Percentiles rank a stretch among this genome's conserved stretches.
Conservation (phyloP, 2,888 invertebrate species). For the Melinaea menophilus region DNA sequence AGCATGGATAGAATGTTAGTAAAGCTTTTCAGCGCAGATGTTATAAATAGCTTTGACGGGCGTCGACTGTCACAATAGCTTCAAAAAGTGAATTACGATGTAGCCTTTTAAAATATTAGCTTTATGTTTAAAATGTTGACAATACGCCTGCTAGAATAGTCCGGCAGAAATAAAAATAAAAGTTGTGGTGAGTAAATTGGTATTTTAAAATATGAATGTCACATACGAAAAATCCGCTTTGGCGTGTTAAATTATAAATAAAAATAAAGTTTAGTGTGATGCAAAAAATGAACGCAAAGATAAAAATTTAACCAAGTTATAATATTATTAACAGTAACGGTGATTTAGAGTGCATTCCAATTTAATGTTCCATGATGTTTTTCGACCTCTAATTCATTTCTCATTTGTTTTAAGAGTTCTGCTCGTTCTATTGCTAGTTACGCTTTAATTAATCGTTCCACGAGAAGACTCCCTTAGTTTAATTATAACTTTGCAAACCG, state of each 20-base stretch:
- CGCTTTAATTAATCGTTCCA: conserved; percentile 61
- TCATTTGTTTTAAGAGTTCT: conserved; percentile 43
- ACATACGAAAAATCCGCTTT: background rate
- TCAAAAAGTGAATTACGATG: conserved; percentile 27
- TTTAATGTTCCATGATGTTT: conserved; percentile 46
- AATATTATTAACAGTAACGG: too few species aligned
- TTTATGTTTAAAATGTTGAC: conserved; percentile 4
- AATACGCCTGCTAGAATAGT: background rate
- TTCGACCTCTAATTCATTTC: conserved; percentile 46
- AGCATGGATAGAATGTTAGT: conserved; percentile 42
- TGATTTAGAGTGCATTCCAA: conserved; percentile 42
- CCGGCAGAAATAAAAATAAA: background rate
- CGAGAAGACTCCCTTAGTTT: conserved; percentile 55
- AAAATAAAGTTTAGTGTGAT: too few species aligned
- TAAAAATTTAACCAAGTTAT: too few species aligned
- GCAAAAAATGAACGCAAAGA: too few species aligned
- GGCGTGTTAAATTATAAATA: background rate
- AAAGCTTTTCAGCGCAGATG: conserved; percentile 35
- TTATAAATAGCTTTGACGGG: conserved; percentile 40
- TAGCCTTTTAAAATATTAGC: conserved; percentile 24
- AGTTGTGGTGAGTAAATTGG: background rate
- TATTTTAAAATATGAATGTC: background rate
- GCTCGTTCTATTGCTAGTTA: conserved; percentile 47
- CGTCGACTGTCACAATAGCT: conserved; percentile 33
- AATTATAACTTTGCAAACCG: conserved; percentile 53